Evolutionary conservation across 2,797 vertebrate species (phyloP), one percentile per base, ranked within the genome.

Genomic region (Argentina silus): DNA sequence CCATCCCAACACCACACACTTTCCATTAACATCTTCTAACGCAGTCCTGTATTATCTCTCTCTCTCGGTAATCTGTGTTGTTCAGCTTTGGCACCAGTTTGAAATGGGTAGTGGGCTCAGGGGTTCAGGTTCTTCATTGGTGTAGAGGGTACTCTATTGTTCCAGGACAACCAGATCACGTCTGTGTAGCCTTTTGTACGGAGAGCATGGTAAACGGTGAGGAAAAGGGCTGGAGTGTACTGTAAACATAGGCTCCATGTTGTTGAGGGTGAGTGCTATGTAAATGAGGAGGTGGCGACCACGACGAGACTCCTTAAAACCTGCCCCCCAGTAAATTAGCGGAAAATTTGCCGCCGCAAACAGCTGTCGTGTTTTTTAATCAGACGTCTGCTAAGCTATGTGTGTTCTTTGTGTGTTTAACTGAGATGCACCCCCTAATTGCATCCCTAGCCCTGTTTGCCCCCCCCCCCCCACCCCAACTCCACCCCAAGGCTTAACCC

Each of bases 311-410:
- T 90, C 76, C 81, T 91, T 88, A 77, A 90, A 90, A 92, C 87
- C 83, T 85, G 83, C 83, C 84, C 50, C 50, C 50, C 73, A 65
- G 75, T 78, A 87, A 89, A 92, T 93, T 88, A 89, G 83, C 85
- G 86, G 82, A 89, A 88, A 90, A 92, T 83, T 88, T 73, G 79
- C 85, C 71, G 76, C 81, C 85, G 76, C 70, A 88, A 90, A 92
- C 91, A 93, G 90, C 91, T 91, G 88, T 91, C 91, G 88, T 86
- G 81, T 91, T 91, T 91, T 91, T 90, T 88, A 89, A 90, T 91
- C 85, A 89, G 90, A 85, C 86, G 83, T 89, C 87, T 89, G 83
- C 57, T 82, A 85, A 86, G 89, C 83, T 45, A 10, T 57, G 74
- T 87, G 74, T 87, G 87, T 88, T 85, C 83, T 86, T 89, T 89